Conservation (phyloP, 2,113 vertebrate genomes). For the Sturnira hondurensis region DNA sequence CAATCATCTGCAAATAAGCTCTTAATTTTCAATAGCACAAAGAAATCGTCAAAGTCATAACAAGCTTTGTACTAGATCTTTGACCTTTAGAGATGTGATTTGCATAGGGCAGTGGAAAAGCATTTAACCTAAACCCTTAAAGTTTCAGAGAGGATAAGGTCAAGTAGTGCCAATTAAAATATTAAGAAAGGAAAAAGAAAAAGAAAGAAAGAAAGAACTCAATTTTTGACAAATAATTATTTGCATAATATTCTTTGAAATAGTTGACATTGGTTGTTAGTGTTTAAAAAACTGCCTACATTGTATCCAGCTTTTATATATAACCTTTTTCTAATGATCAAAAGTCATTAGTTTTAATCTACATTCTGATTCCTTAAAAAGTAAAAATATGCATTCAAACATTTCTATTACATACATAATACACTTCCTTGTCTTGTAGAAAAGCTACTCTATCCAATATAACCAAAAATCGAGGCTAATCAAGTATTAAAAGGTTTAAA, state of each 20-base stretch:
- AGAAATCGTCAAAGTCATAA: background rate
- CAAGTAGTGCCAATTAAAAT: background rate
- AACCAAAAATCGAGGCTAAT: background rate
- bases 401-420: background rate
- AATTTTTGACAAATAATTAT: background rate
- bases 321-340: background rate
- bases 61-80: background rate
- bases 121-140: background rate
- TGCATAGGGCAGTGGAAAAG: background rate
- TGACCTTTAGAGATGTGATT: slow-evolving; percentile 4
- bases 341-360: background rate
- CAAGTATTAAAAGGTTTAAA: background rate
- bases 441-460: background rate
- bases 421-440: background rate
- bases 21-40: background rate
- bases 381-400: background rate
- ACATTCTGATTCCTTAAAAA: background rate
- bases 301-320: background rate
- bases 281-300: background rate
- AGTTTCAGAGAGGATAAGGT: background rate
- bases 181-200: background rate
- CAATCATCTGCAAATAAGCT: background rate
- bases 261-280: background rate
- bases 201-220: background rate
- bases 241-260: background rate